Base-by-base conservation (phyloP, 2,888 invertebrate genomes). In the Portevinia maculata region DNA sequence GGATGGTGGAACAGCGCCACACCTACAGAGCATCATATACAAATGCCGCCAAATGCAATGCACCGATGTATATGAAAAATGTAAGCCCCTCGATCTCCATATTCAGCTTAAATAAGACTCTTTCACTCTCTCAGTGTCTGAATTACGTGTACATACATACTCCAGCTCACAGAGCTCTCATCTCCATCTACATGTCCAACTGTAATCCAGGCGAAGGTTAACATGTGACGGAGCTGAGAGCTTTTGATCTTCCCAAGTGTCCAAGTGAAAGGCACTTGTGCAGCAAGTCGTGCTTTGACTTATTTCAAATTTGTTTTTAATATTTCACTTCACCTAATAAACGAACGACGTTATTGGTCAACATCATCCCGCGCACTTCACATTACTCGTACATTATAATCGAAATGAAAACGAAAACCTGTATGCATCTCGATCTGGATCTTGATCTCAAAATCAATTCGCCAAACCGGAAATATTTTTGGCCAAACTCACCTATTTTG, bases 381-480 rank as follows among this genome's bases (percentile, higher is more conserved):
- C 69, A 46, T 17, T 7, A 52, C 21, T 32, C 13, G 5, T 41
- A 44, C 28, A 30, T 32, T 21, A 34, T 52, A 78, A n/a, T 53
- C 28, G 50, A 74, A 79, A 74, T 21, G 57, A 44, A 70, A 74
- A 74, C 41, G 37, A 57, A 65, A 81, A 65, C 75, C 81, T 39
- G 64, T 74, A 70, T 73, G 41, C 37, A n/a, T 24, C 3, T 21
- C 30, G 46, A 53, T 9, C 0, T 44, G 1, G 19, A 44, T 70
- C 53, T 41, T 4, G 34, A 44, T 73, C 17, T 62, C 17, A 34
- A 52, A 34, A 44, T 39, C 19, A 60, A 60, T 53, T n/a, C 15
- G 9, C 37, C 48, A 81, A 81, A 81, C 81, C 81, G 75, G 81
- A 81, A 81, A 81, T 71, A 59, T 59, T 21, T 46, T 34, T 71